Conservation (phyloP, 2,797 vertebrate species). For the Leptoclinus maculatus region DNA sequence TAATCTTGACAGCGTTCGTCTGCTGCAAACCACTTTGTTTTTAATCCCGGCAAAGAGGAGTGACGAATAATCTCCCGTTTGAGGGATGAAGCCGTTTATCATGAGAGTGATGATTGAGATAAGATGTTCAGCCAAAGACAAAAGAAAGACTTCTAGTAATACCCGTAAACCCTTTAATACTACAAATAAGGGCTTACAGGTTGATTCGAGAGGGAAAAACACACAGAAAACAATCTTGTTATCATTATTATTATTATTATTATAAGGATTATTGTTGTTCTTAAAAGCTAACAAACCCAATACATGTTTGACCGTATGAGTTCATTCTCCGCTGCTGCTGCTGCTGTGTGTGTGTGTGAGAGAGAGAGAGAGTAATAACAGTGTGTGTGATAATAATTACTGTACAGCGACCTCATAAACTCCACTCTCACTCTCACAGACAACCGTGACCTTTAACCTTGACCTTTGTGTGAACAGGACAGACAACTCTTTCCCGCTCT, state of each 20-base stretch:
- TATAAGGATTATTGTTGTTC: not conserved
- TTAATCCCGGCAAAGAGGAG: slow-evolving; percentile 42
- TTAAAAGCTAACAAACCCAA: not conserved
- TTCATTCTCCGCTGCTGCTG: slow-evolving; percentile 39
- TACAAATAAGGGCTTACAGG: not conserved
- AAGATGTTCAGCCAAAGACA: slow-evolving; percentile 39
- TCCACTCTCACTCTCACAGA: slow-evolving; percentile 29
- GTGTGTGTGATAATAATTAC: slow-evolving; percentile 52
- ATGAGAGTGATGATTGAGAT: slow-evolving; percentile 34
- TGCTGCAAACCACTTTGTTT: slow-evolving; percentile 33
- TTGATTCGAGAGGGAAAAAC: slow-evolving; percentile 6
- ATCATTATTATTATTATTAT: not conserved
- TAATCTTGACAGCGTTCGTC: slow-evolving; percentile 42
- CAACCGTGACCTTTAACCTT: slow-evolving; percentile 41
- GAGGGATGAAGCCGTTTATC: slow-evolving; percentile 46
- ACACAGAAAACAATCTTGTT: not conserved
- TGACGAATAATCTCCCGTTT: slow-evolving; percentile 48
- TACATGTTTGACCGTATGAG: not conserved
- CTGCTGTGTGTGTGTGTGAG: slow-evolving; percentile 8
- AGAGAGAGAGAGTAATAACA: slow-evolving; percentile 12
- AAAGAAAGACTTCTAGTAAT: slow-evolving; percentile 24
- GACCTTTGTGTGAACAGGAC: slow-evolving; percentile 4
- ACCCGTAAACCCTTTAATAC: slow-evolving; percentile 24
- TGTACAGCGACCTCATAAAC: slow-evolving; percentile 45
- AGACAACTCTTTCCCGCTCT: slow-evolving; percentile 9